phyloP scores from a whole-genome alignment of 2,113 vertebrate genomes.

The Eurypyga helias region DNA sequence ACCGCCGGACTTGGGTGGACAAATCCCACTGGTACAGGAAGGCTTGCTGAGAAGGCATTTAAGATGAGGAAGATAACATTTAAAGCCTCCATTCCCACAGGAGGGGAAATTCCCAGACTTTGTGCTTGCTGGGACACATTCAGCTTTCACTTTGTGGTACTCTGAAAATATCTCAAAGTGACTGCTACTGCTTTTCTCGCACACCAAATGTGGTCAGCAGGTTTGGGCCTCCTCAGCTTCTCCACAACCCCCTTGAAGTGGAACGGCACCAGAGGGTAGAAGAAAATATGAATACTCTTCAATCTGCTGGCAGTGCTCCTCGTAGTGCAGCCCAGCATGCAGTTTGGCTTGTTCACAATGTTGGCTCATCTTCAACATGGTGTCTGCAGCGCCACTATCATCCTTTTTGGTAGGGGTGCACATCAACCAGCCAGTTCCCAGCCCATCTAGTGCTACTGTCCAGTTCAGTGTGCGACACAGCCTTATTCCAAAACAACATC shows the following conservation, averaged over 20 bases:
- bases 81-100: neutral
- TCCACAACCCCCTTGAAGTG: neutral
- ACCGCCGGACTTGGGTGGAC: neutral
- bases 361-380: neutral
- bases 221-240: neutral
- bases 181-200: neutral
- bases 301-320: neutral
- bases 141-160: neutral
- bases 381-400: rapidly evolving
- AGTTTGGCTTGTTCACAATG: neutral
- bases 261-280: neutral
- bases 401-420: neutral
- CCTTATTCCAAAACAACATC: neutral
- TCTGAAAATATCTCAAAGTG: neutral
- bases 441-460: neutral
- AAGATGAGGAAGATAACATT: neutral
- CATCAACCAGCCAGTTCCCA: neutral
- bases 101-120: neutral
- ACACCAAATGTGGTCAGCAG: neutral
- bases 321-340: neutral
- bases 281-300: neutral
- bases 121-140: neutral
- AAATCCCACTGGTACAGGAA: neutral
- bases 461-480: neutral
- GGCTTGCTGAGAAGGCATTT: neutral